Evolutionary conservation across 2,113 vertebrate genomes (phyloP).

Genomic region (Tautogolabrus adspersus): DNA sequence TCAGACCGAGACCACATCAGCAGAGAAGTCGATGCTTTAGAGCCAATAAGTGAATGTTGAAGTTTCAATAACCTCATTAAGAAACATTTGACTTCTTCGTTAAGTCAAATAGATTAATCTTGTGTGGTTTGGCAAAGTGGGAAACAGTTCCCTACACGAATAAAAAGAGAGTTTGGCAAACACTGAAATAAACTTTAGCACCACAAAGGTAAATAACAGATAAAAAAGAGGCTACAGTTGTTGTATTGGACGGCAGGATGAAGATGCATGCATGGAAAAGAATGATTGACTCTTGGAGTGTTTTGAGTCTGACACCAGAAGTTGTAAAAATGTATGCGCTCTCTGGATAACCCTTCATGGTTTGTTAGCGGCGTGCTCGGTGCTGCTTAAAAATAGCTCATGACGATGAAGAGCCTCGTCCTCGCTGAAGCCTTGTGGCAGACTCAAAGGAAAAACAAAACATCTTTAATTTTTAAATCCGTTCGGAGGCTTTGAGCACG

Average conservation of each 20-base stretch:
- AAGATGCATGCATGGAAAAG: background rate
- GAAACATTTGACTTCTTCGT: background rate
- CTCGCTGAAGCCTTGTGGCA: slow-evolving; percentile 21
- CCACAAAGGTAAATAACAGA: too few relatives aligned
- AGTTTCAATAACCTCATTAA: slow-evolving; percentile 11
- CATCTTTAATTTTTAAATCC: slow-evolving; percentile 25
- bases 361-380: background rate
- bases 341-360: slow-evolving; percentile 5
- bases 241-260: too few relatives aligned
- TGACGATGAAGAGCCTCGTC: slow-evolving; percentile 2
- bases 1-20: slow-evolving; percentile 1
- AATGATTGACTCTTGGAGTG: background rate
- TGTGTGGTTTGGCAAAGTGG: background rate
- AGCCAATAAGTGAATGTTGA: background rate
- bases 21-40: slow-evolving; percentile 9
- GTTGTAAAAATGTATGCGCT: background rate
- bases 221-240: too few relatives aligned
- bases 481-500: background rate
- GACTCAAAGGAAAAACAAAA: slow-evolving; percentile 29
- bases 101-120: background rate
- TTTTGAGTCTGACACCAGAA: background rate
- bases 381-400: slow-evolving; percentile 22
- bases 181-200: background rate
- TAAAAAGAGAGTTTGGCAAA: background rate
- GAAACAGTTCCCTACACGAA: background rate